These are phyloP conservation scores for Siphonodentalium dalli DNA, from an alignment of 2,888 invertebrate genomes.

Conservation along the genomic window DNA sequence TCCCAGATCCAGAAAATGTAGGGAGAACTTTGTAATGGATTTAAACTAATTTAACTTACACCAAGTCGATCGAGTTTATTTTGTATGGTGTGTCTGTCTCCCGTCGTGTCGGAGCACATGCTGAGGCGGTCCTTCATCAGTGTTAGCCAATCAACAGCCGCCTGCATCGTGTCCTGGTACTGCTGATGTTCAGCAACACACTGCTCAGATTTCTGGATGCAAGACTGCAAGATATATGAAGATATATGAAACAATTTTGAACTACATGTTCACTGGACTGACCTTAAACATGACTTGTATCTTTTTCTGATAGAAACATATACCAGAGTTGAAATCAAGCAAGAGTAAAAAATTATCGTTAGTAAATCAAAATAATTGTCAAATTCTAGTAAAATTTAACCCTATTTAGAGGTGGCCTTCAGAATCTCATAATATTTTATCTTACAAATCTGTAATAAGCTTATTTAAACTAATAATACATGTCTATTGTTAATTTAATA, in stretches of 20 bases:
- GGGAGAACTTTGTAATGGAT: too few relatives aligned
- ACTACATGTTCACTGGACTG: too few relatives aligned
- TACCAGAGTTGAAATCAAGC: neutral
- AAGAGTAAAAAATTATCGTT: neutral
- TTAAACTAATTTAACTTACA: conserved; percentile 38
- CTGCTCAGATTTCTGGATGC: conserved; percentile 69
- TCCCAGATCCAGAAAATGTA: too few relatives aligned
- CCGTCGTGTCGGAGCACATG: conserved; percentile 82
- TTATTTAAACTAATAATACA: too few relatives aligned
- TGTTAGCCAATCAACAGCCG: conserved; percentile 84
- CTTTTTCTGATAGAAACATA: too few relatives aligned
- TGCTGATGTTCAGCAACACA: conserved; percentile 87
- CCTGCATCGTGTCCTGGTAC: conserved; percentile 83
- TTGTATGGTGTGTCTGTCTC: conserved; percentile 73
- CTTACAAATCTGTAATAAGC: too few relatives aligned
- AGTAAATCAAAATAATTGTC: too few relatives aligned
- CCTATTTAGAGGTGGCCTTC: too few relatives aligned
- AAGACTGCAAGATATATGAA: conserved; percentile 42
- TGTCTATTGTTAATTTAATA: too few relatives aligned
- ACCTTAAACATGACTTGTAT: too few relatives aligned
- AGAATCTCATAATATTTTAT: too few relatives aligned
- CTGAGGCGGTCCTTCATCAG: conserved; percentile 80
- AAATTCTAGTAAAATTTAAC: too few relatives aligned
- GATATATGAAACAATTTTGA: neutral
- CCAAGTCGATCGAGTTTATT: conserved; percentile 64